These are phyloP conservation scores for Tinea trinotella DNA, from an alignment of 2,888 invertebrate species.

Conservation along the genomic window DNA sequence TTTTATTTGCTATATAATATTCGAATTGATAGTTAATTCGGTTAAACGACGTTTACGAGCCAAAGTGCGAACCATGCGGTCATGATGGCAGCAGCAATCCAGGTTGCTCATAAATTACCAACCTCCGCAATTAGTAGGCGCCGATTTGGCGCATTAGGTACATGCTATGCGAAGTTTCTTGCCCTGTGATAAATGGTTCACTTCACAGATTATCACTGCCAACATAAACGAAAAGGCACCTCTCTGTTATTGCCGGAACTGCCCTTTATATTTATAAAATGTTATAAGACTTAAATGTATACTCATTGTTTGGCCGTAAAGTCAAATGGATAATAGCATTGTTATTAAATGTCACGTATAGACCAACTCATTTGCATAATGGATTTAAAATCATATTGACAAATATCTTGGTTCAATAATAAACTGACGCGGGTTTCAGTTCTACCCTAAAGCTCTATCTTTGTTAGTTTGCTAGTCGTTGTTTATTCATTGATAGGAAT, in stretches of 20 bases:
- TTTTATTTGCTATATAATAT: background rate
- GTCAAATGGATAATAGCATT: background rate
- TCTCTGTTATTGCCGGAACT: background rate
- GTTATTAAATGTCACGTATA: background rate
- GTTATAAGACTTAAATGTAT: background rate
- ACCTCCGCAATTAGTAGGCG: constrained; percentile 63
- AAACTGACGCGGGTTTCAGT: background rate
- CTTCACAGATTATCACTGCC: constrained; percentile 9
- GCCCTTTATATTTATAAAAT: background rate
- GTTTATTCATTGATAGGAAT: background rate
- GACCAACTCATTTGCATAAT: background rate
- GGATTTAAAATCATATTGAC: background rate
- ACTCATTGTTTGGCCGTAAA: background rate
- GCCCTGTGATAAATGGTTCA: constrained; percentile 15
- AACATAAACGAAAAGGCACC: constrained; percentile 3
- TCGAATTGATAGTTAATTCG: background rate
- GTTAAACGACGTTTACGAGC: background rate
- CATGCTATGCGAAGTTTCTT: background rate
- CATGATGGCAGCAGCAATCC: constrained; percentile 35
- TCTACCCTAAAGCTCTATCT: background rate
- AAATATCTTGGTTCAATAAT: background rate
- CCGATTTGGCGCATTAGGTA: constrained; percentile 54
- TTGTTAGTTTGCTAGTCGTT: background rate
- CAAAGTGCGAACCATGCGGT: background rate
- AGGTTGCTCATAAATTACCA: constrained; percentile 55